Conservation (phyloP, 1,140 invertebrate species). For the Yoshiicerus persimilis region DNA sequence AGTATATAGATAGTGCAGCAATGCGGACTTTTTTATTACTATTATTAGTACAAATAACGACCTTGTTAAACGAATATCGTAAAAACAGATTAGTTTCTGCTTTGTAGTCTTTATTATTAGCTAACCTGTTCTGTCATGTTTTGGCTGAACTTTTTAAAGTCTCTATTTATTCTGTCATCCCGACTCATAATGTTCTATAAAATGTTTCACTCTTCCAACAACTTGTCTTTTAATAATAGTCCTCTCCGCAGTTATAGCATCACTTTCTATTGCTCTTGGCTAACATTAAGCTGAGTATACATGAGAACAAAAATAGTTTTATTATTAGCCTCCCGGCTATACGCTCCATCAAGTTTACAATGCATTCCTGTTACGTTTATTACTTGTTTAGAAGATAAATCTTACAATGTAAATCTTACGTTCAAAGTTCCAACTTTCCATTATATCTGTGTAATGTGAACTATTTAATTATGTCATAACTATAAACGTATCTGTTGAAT, state of each 20-base stretch:
- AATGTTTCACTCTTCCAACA: neutral
- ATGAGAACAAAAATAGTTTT: neutral
- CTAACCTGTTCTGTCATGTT: neutral
- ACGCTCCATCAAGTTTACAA: neutral
- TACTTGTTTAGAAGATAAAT: neutral
- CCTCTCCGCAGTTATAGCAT: neutral
- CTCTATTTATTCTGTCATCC: neutral
- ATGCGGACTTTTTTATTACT: neutral
- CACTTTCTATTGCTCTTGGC: too few relatives aligned
- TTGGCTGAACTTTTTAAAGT: neutral
- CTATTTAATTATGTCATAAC: too few relatives aligned
- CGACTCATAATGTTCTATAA: neutral
- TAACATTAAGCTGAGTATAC: neutral
- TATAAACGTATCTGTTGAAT: too few relatives aligned
- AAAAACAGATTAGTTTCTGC: constrained; percentile 4
- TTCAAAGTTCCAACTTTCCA: too few relatives aligned
- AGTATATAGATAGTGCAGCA: neutral
- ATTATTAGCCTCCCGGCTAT: neutral
- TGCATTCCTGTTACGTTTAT: neutral
- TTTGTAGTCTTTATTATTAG: neutral
- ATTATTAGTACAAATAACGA: neutral
- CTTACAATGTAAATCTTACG: neutral
- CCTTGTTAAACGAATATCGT: constrained; percentile 16
- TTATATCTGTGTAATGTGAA: too few relatives aligned
- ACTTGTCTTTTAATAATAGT: neutral